Evolutionary conservation across 2,888 invertebrate species (phyloP).

Genomic region (Scelioninae gen. 1): DNA sequence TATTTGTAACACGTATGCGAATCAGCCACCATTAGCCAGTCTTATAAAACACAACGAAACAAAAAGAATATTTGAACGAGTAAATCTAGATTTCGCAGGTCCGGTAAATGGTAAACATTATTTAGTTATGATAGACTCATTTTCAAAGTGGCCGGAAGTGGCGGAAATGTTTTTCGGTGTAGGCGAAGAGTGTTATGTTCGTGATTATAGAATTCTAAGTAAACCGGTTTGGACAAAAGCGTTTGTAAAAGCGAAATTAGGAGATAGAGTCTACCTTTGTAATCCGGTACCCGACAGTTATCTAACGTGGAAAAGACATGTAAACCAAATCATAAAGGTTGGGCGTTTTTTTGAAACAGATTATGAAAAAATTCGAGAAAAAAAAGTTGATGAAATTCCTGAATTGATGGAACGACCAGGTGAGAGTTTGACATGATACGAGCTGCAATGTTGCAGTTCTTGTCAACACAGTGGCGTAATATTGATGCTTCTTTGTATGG

Average conservation of each 20-base stretch:
- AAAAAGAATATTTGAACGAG: constrained; percentile 61
- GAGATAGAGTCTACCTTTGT: constrained; percentile 54
- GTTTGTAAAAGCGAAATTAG: constrained; percentile 20
- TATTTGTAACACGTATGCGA: too few species aligned
- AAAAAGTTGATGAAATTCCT: neutral
- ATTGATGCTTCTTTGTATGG: too few species aligned
- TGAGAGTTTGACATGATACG: too few species aligned
- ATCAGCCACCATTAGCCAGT: too few species aligned
- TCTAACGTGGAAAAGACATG: constrained; percentile 50
- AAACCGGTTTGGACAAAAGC: constrained; percentile 40
- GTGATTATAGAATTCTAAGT: constrained; percentile 34
- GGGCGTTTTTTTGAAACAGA: constrained; percentile 39
- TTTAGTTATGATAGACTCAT: constrained; percentile 69
- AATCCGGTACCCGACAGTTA: constrained; percentile 6
- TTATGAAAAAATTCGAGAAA: too few species aligned
- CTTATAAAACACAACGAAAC: constrained; percentile 3
- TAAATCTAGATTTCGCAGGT: constrained; percentile 70
- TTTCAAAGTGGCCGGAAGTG: constrained; percentile 62
- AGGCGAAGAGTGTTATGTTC: constrained; percentile 36
- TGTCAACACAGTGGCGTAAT: too few species aligned
- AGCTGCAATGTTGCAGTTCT: too few species aligned
- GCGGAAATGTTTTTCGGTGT: constrained; percentile 38
- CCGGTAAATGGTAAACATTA: constrained; percentile 66
- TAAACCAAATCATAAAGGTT: constrained; percentile 59
- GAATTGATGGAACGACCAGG: neutral